Conservation (phyloP, 2,888 invertebrate genomes). For the Beris chalybata region DNA sequence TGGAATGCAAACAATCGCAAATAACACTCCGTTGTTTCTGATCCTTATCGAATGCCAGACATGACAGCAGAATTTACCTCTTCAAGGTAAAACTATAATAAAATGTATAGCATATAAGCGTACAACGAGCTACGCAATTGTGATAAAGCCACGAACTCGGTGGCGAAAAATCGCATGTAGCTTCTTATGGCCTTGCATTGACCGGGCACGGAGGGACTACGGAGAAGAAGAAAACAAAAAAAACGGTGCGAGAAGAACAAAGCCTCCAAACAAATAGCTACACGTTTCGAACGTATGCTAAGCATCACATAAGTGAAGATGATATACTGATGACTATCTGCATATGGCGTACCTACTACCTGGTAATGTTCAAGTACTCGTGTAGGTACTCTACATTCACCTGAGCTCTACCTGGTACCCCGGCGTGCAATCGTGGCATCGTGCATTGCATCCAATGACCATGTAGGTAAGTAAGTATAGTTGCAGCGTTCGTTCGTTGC, state of each 20-base stretch:
- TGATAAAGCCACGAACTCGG: too few species aligned
- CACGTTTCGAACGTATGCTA: conserved; percentile 3
- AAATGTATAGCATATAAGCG: background rate
- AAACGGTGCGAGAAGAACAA: background rate
- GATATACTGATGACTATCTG: too few species aligned
- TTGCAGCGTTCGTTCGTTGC: background rate
- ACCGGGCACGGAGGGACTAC: background rate
- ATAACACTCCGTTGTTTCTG: conserved; percentile 7
- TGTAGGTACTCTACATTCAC: background rate
- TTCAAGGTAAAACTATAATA: conserved; percentile 3
- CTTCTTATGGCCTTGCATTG: too few species aligned
- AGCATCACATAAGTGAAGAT: background rate
- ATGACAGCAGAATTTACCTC: conserved; percentile 10
- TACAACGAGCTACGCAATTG: background rate
- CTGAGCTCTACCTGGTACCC: background rate
- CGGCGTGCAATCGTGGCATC: conserved; percentile 1
- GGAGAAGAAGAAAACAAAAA: background rate
- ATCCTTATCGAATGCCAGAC: conserved; percentile 13
- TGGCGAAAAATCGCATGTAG: too few species aligned
- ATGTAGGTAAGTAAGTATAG: background rate
- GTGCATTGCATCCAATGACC: conserved; percentile 3
- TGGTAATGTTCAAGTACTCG: conserved; percentile 4
- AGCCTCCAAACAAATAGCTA: conserved; percentile 17
- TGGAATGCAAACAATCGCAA: conserved; percentile 20
- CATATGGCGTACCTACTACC: background rate